These are phyloP conservation scores for Oreocharis arfaki DNA, from an alignment of 2,113 vertebrate species.

Conservation along the genomic window DNA sequence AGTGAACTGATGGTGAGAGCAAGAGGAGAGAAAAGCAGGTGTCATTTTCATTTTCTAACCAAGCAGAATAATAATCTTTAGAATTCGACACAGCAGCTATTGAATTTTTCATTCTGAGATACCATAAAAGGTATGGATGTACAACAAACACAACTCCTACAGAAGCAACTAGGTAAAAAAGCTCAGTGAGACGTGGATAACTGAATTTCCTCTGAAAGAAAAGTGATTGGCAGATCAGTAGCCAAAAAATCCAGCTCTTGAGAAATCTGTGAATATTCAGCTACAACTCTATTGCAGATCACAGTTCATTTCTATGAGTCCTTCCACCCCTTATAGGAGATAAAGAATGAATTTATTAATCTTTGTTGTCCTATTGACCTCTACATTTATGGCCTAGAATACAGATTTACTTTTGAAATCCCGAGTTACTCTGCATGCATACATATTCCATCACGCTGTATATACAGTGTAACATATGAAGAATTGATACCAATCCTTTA, in stretches of 20 bases:
- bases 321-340: neutral
- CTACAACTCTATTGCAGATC: neutral
- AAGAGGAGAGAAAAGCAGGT: neutral
- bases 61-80: conserved; percentile 5
- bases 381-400: neutral
- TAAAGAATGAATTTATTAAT: neutral
- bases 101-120: neutral
- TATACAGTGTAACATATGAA: neutral
- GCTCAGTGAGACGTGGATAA: neutral
- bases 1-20: neutral
- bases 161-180: neutral
- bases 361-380: neutral
- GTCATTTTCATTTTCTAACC: conserved; percentile 25
- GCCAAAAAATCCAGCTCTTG: neutral
- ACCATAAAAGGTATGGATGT: neutral
- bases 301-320: neutral
- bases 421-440: neutral
- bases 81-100: neutral
- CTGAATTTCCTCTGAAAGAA: neutral
- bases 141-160: neutral
- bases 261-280: neutral
- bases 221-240: conserved; percentile 17
- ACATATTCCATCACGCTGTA: neutral
- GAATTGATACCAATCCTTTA: neutral
- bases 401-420: neutral